Base-by-base conservation (phyloP, 2,888 invertebrate genomes). In the Synanthedon formicaeformis region DNA sequence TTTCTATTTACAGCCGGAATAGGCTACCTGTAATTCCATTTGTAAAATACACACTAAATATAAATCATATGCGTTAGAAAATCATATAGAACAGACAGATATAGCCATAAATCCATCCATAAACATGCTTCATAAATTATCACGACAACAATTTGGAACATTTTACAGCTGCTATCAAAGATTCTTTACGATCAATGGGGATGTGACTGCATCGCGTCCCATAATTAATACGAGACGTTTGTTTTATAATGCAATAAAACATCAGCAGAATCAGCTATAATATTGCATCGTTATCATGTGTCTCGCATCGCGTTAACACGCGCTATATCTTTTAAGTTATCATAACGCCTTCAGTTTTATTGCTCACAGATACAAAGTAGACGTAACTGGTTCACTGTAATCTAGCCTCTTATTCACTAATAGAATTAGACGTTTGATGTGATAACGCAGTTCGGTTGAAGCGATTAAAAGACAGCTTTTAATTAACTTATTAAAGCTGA, bases 41-140 rank as follows among this genome's bases (percentile, higher is more conserved):
- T 23, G 4, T 23, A 23, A 23, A 34, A 34, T 34, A 8, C 34
- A 10, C 34, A 34, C 5, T 34, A 34, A 10, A 10, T 45, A 45
- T 45, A 45, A 45, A n/a, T 45, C 12, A 14, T 3, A 45, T 45
- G 12, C 14, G 45, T n/a, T 45, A 4, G 3, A 12, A 45, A 13
- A 18, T 12, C 34, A 40, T 50, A 54, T 54, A 59, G 56, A 61
- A 69, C 67, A 74, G 67, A 72, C 69, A 71, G 65, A 76, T 75
- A 75, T 75, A 59, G 73, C 70, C 75, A 80, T 86, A 85, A 86
- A 84, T 75, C 67, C 69, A 66, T 74, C 81, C 80, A 83, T 87
- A 85, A 86, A 85, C 82, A 86, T 80, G 87, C 71, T 78, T 79
- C 84, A 82, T 84, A 86, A 87, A 86, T 86, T 86, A 85, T 87